Conservation (phyloP, 2,888 invertebrate species). For the Agrochola macilenta region DNA sequence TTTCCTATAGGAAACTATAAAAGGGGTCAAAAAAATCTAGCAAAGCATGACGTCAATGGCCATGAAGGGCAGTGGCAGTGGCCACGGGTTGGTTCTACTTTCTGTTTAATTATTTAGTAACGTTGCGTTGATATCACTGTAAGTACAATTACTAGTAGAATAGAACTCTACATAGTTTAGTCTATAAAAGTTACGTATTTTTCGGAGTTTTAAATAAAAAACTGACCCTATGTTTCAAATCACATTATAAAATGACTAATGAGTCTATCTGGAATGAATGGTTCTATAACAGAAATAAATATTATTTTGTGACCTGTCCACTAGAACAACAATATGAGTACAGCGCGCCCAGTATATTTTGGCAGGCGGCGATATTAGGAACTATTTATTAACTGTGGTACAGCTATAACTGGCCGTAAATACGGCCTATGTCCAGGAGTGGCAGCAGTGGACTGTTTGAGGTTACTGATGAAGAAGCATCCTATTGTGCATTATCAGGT, state of each 20-base stretch:
- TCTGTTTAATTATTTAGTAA: not conserved
- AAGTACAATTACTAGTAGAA: not conserved
- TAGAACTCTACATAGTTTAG: not conserved
- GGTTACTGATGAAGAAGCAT: not conserved
- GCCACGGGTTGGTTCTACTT: not conserved
- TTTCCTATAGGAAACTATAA: not conserved
- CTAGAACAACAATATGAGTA: not conserved
- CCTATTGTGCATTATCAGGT: not conserved
- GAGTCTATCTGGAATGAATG: not conserved
- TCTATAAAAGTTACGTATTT: no score
- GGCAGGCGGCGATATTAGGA: not conserved
- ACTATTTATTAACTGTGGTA: not conserved
- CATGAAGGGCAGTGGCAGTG: slow-evolving; percentile 3
- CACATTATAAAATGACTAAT: no score
- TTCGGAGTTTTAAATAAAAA: not conserved
- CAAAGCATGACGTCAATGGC: slow-evolving; percentile 17
- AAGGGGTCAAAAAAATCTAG: slow-evolving; percentile 10
- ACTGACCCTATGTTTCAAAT: not conserved
- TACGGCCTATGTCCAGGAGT: not conserved
- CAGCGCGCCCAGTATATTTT: slow-evolving; percentile 26
- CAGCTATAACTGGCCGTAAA: not conserved
- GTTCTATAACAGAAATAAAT: no score
- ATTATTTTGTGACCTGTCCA: not conserved
- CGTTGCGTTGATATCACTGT: not conserved
- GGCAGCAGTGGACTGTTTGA: not conserved